Percentiles rank a stretch among this genome's conserved stretches.
Evolutionary conservation across 2,113 vertebrate genomes (phyloP).

Genomic region (Cyanocitta stelleri): DNA sequence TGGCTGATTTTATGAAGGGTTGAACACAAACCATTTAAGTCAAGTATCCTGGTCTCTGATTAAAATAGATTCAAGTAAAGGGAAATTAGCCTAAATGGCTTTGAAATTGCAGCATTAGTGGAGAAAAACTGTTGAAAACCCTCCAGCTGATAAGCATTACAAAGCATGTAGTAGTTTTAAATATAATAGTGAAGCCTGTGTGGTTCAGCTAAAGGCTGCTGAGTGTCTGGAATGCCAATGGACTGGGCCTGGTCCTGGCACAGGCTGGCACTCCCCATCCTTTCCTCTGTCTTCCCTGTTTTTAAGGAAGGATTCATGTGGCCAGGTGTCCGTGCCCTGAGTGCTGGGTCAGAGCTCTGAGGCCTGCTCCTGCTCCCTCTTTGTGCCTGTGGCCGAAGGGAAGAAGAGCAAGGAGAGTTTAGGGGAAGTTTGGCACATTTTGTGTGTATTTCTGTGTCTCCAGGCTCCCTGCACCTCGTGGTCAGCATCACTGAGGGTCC

Average conservation of each 20-base stretch:
- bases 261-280: neutral
- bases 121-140: slow-evolving; percentile 48
- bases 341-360: neutral
- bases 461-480: neutral
- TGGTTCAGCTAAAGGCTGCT: slow-evolving; percentile 17
- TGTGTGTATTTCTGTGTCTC: neutral
- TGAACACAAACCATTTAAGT: slow-evolving; percentile 71
- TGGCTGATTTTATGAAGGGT: slow-evolving; percentile 64
- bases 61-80: slow-evolving; percentile 71
- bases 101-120: slow-evolving; percentile 69
- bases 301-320: neutral
- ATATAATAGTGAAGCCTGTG: slow-evolving; percentile 29
- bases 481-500: neutral
- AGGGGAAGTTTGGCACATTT: neutral
- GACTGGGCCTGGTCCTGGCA: neutral
- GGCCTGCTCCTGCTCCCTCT: neutral
- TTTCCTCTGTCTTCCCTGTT: neutral
- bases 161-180: slow-evolving; percentile 55
- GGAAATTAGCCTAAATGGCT: slow-evolving; percentile 75
- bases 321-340: neutral
- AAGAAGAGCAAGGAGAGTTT: neutral
- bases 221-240: neutral
- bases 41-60: slow-evolving; percentile 69
- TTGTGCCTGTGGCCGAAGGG: neutral
- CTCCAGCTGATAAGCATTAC: slow-evolving; percentile 63